phyloP scores from a whole-genome alignment of 1,140 invertebrate genomes.

The Colletes latitarsis region DNA sequence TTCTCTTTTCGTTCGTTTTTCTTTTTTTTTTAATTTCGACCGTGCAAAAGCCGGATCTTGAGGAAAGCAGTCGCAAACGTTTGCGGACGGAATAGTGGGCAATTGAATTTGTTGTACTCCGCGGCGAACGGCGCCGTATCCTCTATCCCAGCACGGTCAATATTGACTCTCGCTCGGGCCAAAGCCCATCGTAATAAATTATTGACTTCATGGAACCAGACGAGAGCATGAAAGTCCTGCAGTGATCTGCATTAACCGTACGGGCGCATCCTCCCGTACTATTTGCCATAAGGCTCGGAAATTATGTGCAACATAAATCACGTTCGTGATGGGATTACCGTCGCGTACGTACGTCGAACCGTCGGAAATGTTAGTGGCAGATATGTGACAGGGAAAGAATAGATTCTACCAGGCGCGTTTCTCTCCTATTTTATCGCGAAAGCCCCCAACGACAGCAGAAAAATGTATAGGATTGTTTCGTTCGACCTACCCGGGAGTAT shows the following conservation, averaged over 20 bases:
- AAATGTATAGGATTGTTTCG: too few relatives aligned
- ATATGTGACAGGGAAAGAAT: not conserved
- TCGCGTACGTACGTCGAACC: too few relatives aligned
- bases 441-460: too few relatives aligned
- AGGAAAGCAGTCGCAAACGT: slow-evolving; percentile 27
- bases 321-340: slow-evolving; percentile 28
- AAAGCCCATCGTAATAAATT: slow-evolving; percentile 62
- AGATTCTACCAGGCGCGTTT: not conserved
- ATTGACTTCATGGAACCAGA: slow-evolving; percentile 51
- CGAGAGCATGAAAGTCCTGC: slow-evolving; percentile 41
- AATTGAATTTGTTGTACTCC: slow-evolving; percentile 49
- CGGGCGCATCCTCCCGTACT: not conserved
- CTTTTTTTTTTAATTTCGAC: not conserved
- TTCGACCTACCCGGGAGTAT: too few relatives aligned
- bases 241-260: slow-evolving; percentile 53
- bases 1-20: not conserved
- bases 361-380: not conserved
- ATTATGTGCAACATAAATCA: slow-evolving; percentile 46
- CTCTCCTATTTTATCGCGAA: too few relatives aligned
- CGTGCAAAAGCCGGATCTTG: not conserved
- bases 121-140: slow-evolving; percentile 37
- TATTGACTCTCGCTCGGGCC: slow-evolving; percentile 58
- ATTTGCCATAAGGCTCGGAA: slow-evolving; percentile 26
- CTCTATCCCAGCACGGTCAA: slow-evolving; percentile 49
- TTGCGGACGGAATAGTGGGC: not conserved